These are phyloP conservation scores for Ctenosaura bakeri DNA, from an alignment of 2,797 vertebrate genomes.

Conservation along the genomic window DNA sequence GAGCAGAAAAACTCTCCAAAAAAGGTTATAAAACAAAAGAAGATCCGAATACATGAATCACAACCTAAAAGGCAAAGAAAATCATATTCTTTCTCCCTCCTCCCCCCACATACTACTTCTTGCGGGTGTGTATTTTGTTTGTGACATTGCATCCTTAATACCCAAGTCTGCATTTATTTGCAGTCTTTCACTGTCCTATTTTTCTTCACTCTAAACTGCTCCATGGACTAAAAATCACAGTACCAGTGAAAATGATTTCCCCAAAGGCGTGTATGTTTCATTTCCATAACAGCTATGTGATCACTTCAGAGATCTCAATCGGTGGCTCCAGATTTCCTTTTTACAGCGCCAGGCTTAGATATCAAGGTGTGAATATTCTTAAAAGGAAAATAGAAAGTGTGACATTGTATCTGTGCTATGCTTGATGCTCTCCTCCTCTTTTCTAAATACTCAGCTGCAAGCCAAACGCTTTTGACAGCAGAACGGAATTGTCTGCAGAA, in stretches of 20 bases:
- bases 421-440: background rate
- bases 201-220: constrained; percentile 39
- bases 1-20: background rate
- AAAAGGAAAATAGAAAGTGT: constrained; percentile 20
- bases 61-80: background rate
- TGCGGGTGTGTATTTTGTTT: background rate
- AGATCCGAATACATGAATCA: background rate
- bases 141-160: background rate
- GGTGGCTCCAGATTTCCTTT: constrained; percentile 12
- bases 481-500: background rate
- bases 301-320: constrained; percentile 37
- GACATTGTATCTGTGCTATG: background rate
- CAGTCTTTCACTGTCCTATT: constrained; percentile 14
- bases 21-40: background rate
- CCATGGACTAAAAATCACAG: constrained; percentile 1
- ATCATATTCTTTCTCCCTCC: too few species aligned
- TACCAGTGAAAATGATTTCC: constrained; percentile 44
- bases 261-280: constrained; percentile 23
- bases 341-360: constrained; percentile 33
- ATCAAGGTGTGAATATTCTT: constrained; percentile 39
- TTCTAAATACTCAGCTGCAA: background rate
- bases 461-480: background rate
- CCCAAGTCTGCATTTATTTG: background rate
- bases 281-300: constrained; percentile 34
- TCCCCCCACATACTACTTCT: constrained; percentile 21